Conservation (phyloP, 2,888 invertebrate species). For the Sipha maydis region DNA sequence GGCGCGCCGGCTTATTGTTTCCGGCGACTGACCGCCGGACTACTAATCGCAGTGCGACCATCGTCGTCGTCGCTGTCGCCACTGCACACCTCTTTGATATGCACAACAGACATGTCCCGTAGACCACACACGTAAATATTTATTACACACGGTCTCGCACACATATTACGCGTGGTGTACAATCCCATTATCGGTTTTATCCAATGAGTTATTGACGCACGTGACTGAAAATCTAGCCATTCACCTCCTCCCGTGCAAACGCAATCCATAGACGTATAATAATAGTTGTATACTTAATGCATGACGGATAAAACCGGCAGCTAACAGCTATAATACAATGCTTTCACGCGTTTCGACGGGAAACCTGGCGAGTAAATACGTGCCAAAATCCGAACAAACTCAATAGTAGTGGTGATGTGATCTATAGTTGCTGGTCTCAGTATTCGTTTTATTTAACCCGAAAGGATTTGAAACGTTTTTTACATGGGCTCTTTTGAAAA, state of each 20-base stretch:
- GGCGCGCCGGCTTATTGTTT: slow-evolving; percentile 40
- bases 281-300: no score
- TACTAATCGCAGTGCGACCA: slow-evolving; percentile 20
- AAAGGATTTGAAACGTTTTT: neutral
- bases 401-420: neutral
- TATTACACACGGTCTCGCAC: neutral
- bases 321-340: neutral
- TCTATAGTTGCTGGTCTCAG: neutral
- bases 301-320: neutral
- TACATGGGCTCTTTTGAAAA: neutral
- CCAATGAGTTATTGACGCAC: slow-evolving; percentile 36
- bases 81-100: slow-evolving; percentile 25
- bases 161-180: neutral
- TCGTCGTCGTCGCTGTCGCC: neutral
- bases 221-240: slow-evolving; percentile 40
- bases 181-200: neutral
- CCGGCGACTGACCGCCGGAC: slow-evolving; percentile 29
- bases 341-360: no score
- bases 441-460: neutral
- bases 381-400: neutral
- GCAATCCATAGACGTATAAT: neutral
- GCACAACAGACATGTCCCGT: slow-evolving; percentile 15
- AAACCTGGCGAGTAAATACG: neutral
- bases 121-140: slow-evolving; percentile 25
- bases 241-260: neutral